Evolutionary conservation across 2,888 invertebrate species (phyloP), one percentile per base, ranked within the genome.

Genomic region (Eupithecia exiguata): DNA sequence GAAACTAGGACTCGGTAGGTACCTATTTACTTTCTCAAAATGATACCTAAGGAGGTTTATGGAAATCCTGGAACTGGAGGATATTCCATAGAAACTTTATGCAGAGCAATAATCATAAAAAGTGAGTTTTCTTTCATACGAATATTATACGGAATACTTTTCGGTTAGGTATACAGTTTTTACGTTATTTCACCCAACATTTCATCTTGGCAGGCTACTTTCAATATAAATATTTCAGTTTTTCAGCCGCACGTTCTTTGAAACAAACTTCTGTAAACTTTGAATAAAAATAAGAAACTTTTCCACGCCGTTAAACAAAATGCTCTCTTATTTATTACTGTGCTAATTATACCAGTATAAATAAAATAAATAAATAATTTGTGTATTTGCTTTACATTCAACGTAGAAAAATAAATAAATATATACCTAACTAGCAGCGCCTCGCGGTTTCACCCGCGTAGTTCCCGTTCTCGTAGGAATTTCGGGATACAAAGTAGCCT

Each of bases 71-170:
- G 35, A 72, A 76, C 43, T 38, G 36, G 69, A 68, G 36, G 25
- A 66, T 65, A 40, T 65, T 65, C 21, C 53, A 58, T 25, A 58
- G 40, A 40, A 66, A 78, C 76, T 77, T 72, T 76, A 72, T 77
- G 70, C 77, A 71, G 78, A 74, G 72, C 68, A 80, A 81, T 82
- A 81, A 83, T 79, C 80, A 74, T 83, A 81, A 82, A 84, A 84
- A 81, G 80, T 80, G 80, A 81, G 83, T 81, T 84, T 84, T 81
- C 80, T 84, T 80, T 80, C 78, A 72, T 77, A 75, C 77, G 76
- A 82, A 82, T 81, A 83, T 84, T 84, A 83, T 84, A 81, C 77
- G 79, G 70, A 84, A 82, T 80, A 80, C 71, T 70, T 75, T 74
- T 77, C 78, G 79, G 79, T 76, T 46, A n/a, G 18, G 18, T 76